Percentiles rank a stretch among this genome's conserved stretches.
Evolutionary conservation across 2,113 vertebrate genomes (phyloP).

Genomic region (Synchiropus splendidus): DNA sequence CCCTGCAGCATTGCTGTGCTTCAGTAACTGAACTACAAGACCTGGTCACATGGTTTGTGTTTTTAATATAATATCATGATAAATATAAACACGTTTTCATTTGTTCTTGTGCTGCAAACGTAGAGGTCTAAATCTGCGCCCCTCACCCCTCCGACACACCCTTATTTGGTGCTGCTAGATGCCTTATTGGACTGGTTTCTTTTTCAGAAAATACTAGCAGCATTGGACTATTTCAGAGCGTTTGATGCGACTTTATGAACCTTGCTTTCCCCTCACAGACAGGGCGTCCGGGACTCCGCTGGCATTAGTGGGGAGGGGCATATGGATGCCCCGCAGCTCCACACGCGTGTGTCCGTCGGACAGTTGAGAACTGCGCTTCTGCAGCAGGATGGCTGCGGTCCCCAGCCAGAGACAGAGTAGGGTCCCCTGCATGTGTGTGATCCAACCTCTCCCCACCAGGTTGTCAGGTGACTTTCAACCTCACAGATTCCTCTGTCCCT

Average conservation of each 20-base stretch:
- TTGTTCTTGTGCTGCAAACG: no score
- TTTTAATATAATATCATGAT: no score
- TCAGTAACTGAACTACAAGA: no score
- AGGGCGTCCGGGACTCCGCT: constrained; percentile 43
- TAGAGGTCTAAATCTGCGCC: constrained; percentile 23
- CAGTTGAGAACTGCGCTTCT: constrained; percentile 60
- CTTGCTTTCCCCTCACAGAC: constrained; percentile 49
- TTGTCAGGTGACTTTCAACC: background rate
- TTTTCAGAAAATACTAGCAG: background rate
- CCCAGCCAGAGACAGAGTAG: constrained; percentile 54
- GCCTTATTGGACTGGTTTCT: background rate
- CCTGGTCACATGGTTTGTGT: no score
- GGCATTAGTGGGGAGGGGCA: constrained; percentile 30
- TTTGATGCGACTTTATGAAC: constrained; percentile 12
- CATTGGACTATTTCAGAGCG: background rate
- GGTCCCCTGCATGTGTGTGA: constrained; percentile 41
- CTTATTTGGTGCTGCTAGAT: no score
- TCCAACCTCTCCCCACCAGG: constrained; percentile 9
- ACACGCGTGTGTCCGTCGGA: constrained; percentile 66
- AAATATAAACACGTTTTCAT: no score
- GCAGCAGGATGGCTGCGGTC: constrained; percentile 51
- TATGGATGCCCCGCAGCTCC: constrained; percentile 43
- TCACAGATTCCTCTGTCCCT: background rate
- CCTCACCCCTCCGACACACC: constrained; percentile 1
- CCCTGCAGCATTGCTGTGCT: no score